Base-by-base conservation (phyloP, 1,140 invertebrate genomes). In the Calliphora vicina region DNA sequence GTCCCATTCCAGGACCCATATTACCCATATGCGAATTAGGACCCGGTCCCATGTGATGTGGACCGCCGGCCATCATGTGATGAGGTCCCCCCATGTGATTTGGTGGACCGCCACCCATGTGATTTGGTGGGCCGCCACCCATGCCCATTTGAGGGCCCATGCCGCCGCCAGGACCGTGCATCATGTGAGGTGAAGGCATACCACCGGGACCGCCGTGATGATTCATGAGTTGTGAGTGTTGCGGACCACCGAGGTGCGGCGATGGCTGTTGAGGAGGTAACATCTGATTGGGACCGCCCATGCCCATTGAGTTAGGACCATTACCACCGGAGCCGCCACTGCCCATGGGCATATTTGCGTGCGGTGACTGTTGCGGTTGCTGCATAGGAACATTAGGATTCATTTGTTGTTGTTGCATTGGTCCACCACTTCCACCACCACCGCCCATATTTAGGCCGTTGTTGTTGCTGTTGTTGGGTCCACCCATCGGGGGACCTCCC, bases 401-500 rank as follows among this genome's bases (percentile, higher is more conserved):
- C 86, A 89, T 86, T 83, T 87, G 71, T 27, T 71, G 67, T 78
- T 88, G 88, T 42, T 84, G 74, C 73, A 84, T 83, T 80, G 80
- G 80, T 27, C 82, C 81, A 71, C 87, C 85, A 81, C 83, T 78
- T 72, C 17, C 83, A 25, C 86, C 86, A 20, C 15, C n/a, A 12
- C 76, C 86, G n/a, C n/a, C n/a, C n/a, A n/a, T n/a, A n/a, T n/a
- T n/a, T n/a, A n/a, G n/a, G n/a, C n/a, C n/a, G n/a, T 88, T 87
- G 67, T 82, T 88, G 45, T 91, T 92, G 83, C 89, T 86, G 74
- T 84, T 91, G 84, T 91, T 92, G 12, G 91, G 91, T 27, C 91
- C 91, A 81, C 90, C 90, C 25, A 80, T 61, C 5, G 74, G 9
- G 13, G 91, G 91, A 26, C 91, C 91, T 80, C 91, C 90, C 25